Conservation (phyloP, 2,888 invertebrate species). For the Stictocephala bisonia region DNA sequence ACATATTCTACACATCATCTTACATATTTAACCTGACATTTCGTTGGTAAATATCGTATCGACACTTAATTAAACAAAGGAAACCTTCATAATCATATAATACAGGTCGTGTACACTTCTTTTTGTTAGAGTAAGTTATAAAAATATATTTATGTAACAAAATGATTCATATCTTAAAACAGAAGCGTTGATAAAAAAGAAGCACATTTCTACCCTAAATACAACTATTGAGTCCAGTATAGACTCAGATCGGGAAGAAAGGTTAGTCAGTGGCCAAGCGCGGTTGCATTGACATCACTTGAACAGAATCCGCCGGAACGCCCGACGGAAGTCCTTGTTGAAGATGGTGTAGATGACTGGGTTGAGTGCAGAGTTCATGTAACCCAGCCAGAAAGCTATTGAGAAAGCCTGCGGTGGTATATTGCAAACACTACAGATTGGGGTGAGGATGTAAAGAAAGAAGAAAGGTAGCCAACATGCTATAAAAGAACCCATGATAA, state of each 20-base stretch:
- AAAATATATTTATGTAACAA: slow-evolving; percentile 38
- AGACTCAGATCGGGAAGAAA: slow-evolving; percentile 39
- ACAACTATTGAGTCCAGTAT: slow-evolving; percentile 15
- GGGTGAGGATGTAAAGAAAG: slow-evolving; percentile 89
- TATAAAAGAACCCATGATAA: slow-evolving; percentile 99
- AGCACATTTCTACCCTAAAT: slow-evolving; percentile 29
- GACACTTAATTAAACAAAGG: no score
- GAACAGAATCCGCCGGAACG: slow-evolving; percentile 94
- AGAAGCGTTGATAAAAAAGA: slow-evolving; percentile 21
- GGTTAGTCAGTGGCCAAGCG: slow-evolving; percentile 14
- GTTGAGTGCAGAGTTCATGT: slow-evolving; percentile 96
- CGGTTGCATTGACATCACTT: slow-evolving; percentile 65
- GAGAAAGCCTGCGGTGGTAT: slow-evolving; percentile 89
- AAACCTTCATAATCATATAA: no score
- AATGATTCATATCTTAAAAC: slow-evolving; percentile 3
- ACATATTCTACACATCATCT: no score
- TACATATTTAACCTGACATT: no score
- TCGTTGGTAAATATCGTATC: no score
- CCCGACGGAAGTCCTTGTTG: slow-evolving; percentile 96
- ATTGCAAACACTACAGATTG: slow-evolving; percentile 76
- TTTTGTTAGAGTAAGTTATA: slow-evolving; percentile 28
- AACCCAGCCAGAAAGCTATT: slow-evolving; percentile 96
- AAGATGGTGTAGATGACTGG: slow-evolving; percentile 97
- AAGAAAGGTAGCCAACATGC: slow-evolving; percentile 99
- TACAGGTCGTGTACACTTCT: no score